Percentiles rank a stretch among this genome's conserved stretches.
These are phyloP conservation scores for Tetranychus truncatus DNA, from an alignment of 2,888 invertebrate genomes.

Conservation along the genomic window DNA sequence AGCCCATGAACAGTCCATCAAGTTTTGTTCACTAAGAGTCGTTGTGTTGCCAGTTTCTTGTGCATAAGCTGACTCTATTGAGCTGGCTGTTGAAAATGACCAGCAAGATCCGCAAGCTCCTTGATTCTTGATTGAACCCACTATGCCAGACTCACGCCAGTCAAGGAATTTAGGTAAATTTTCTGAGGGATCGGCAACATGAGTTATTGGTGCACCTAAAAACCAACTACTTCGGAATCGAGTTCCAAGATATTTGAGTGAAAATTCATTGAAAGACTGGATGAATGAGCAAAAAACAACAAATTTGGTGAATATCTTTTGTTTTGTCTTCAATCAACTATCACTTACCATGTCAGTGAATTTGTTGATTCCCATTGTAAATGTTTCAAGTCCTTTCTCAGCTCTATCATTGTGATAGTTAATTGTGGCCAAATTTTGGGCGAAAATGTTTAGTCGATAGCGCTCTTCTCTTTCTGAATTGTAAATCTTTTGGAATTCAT, in stretches of 20 bases:
- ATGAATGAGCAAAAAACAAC: neutral
- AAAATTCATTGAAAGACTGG: neutral
- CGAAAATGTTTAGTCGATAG: conserved; percentile 13
- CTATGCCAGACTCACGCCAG: conserved; percentile 65
- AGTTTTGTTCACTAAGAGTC: conserved; percentile 75
- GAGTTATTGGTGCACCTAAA: neutral
- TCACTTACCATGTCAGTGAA: conserved; percentile 15
- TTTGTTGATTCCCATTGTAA: conserved; percentile 17
- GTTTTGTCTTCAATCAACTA: neutral
- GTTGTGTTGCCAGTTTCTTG: conserved; percentile 52
- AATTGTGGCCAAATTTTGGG: conserved; percentile 12
- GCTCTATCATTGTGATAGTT: conserved; percentile 12
- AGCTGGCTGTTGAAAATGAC: conserved; percentile 42
- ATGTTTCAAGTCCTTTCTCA: conserved; percentile 8
- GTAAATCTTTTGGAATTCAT: neutral
- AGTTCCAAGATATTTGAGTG: neutral
- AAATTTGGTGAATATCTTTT: neutral
- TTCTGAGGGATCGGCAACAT: neutral
- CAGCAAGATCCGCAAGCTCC: conserved; percentile 42
- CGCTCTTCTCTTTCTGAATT: conserved; percentile 4
- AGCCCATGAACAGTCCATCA: conserved; percentile 62
- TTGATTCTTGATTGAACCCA: conserved; percentile 54
- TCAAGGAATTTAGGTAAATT: conserved; percentile 42
- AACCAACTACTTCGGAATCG: neutral
- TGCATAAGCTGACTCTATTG: conserved; percentile 42